These are phyloP conservation scores for Etheostoma cragini DNA, from an alignment of 2,113 vertebrate genomes.

Conservation along the genomic window DNA sequence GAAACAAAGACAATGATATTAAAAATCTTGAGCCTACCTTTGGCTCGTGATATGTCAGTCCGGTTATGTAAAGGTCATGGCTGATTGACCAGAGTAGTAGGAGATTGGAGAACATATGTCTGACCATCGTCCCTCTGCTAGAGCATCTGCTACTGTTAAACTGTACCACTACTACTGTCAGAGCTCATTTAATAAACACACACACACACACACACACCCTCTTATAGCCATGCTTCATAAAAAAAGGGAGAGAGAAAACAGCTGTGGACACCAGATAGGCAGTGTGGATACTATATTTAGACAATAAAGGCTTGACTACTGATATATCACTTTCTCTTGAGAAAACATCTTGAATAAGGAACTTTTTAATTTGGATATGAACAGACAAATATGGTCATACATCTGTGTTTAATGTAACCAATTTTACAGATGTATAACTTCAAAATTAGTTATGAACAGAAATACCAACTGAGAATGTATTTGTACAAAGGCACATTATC, in stretches of 20 bases:
- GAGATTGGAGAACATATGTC: conserved; percentile 56
- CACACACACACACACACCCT: conserved; percentile 58
- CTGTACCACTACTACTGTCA: conserved; percentile 43
- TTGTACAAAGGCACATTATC: neutral
- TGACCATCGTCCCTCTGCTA: conserved; percentile 68
- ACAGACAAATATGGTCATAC: neutral
- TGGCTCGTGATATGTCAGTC: conserved; percentile 14
- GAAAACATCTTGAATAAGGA: neutral
- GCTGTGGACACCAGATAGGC: conserved; percentile 76
- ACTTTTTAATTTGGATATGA: neutral
- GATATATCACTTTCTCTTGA: conserved; percentile 21
- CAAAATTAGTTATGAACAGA: no score
- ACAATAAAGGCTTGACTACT: conserved; percentile 29
- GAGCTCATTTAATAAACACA: conserved; percentile 40
- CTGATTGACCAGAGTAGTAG: conserved; percentile 66
- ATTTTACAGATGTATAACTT: neutral
- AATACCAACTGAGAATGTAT: neutral
- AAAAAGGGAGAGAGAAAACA: conserved; percentile 58
- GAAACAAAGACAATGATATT: neutral
- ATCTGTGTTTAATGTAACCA: neutral
- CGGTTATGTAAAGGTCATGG: conserved; percentile 40
- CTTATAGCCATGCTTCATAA: conserved; percentile 67
- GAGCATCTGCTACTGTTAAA: conserved; percentile 47
- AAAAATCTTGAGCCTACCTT: conserved; percentile 69
- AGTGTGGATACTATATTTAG: conserved; percentile 70